Percentiles rank a stretch among this genome's conserved stretches.
Conservation (phyloP, 2,888 invertebrate genomes). For the Phania funesta region DNA sequence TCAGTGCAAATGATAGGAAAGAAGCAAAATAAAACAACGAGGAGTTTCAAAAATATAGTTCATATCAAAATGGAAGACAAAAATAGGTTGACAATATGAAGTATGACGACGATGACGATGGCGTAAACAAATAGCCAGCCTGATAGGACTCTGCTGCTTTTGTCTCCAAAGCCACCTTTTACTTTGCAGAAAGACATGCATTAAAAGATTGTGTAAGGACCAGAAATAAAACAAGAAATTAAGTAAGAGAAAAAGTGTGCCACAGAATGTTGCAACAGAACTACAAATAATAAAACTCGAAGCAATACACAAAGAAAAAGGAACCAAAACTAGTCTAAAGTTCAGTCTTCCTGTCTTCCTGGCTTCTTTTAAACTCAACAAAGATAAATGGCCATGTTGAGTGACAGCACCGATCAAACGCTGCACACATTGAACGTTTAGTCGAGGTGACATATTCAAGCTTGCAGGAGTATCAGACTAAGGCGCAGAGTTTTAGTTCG, state of each 20-base stretch:
- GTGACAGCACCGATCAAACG: no score
- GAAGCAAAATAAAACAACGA: neutral
- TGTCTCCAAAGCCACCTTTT: conserved; percentile 18
- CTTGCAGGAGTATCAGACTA: no score
- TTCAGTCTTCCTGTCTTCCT: no score
- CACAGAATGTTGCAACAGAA: neutral
- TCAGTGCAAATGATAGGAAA: neutral
- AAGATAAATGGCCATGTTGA: no score
- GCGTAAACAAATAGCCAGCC: neutral
- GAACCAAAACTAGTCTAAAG: no score
- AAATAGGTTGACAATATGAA: conserved; percentile 55
- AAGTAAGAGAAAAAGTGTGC: neutral
- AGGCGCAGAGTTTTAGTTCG: no score
- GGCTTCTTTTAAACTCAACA: no score
- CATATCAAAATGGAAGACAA: conserved; percentile 42
- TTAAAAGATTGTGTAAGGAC: conserved; percentile 23
- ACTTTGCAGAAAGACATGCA: neutral
- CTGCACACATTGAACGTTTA: no score
- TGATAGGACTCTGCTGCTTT: conserved; percentile 11
- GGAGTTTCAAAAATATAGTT: conserved; percentile 37
- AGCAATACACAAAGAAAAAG: no score
- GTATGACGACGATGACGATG: neutral
- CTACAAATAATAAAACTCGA: no score
- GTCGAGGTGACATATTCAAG: no score
- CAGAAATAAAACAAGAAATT: neutral